Conservation (phyloP, 2,888 invertebrate species). For the Dexiosoma caninum region DNA sequence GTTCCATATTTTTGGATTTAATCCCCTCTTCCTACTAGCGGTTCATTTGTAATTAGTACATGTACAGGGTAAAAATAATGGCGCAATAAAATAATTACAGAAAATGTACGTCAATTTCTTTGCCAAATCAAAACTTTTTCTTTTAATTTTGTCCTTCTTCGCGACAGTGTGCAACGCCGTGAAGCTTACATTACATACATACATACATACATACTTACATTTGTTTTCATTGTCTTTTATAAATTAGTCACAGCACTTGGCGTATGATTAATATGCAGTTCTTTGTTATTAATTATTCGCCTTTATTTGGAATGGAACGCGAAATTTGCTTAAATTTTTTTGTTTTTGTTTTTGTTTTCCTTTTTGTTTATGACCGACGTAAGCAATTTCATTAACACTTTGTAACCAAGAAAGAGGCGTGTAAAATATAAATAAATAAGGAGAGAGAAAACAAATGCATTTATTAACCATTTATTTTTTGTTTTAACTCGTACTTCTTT, state of each 20-base stretch:
- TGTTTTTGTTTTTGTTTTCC: background rate
- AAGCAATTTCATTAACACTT: constrained; percentile 42
- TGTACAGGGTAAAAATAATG: no score
- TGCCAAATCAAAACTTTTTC: no score
- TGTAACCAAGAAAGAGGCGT: background rate
- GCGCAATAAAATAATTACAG: no score
- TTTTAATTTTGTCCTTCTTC: no score
- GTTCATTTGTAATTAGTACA: no score
- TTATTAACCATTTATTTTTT: constrained; percentile 41
- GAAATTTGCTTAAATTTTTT: background rate
- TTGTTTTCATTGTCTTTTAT: no score
- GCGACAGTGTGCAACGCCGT: no score
- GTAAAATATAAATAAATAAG: background rate
- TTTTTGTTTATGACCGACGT: background rate
- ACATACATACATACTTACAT: no score
- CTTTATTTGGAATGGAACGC: background rate
- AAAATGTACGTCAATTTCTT: no score
- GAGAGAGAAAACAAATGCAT: constrained; percentile 16
- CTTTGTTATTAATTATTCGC: constrained; percentile 21
- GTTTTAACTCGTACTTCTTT: constrained; percentile 1
- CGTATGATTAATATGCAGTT: constrained; percentile 17
- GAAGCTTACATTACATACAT: no score
- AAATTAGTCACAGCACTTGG: background rate
- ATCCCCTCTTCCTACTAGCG: no score
- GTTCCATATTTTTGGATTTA: no score